Evolutionary conservation across 2,888 invertebrate species (phyloP).

Genomic region (Endomychus coccineus): DNA sequence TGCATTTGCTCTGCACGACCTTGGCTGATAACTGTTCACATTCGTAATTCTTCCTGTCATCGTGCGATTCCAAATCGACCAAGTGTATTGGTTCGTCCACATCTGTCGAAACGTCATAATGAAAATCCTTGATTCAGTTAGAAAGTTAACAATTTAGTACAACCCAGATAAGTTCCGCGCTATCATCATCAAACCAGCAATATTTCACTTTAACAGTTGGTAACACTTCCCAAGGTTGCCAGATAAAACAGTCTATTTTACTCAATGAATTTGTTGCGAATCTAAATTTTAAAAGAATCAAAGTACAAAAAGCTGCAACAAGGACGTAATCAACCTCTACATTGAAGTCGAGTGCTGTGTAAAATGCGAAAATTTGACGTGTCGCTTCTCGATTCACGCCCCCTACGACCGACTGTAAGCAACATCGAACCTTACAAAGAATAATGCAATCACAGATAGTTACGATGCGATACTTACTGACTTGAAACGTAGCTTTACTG

Average conservation of each 20-base stretch:
- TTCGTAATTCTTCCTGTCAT: constrained; percentile 26
- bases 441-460: too few species aligned
- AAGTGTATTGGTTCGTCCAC: constrained; percentile 30
- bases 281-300: too few species aligned
- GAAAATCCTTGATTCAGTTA: too few species aligned
- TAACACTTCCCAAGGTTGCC: too few species aligned
- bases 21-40: constrained; percentile 24
- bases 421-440: not conserved
- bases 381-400: not conserved
- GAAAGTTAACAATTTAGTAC: too few species aligned
- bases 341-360: not conserved
- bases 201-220: too few species aligned
- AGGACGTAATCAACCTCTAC: too few species aligned
- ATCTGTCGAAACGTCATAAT: constrained; percentile 20
- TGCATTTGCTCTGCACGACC: constrained; percentile 27
- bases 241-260: too few species aligned
- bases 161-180: too few species aligned
- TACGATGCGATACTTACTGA: constrained; percentile 27
- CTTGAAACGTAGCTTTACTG: constrained; percentile 32
- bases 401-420: not conserved
- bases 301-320: too few species aligned
- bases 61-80: constrained; percentile 22
- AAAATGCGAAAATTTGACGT: not conserved
- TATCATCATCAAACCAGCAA: too few species aligned
- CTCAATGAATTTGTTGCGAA: too few species aligned